phyloP scores from a whole-genome alignment of 2,797 vertebrate species.

The Babyrousa celebensis region DNA sequence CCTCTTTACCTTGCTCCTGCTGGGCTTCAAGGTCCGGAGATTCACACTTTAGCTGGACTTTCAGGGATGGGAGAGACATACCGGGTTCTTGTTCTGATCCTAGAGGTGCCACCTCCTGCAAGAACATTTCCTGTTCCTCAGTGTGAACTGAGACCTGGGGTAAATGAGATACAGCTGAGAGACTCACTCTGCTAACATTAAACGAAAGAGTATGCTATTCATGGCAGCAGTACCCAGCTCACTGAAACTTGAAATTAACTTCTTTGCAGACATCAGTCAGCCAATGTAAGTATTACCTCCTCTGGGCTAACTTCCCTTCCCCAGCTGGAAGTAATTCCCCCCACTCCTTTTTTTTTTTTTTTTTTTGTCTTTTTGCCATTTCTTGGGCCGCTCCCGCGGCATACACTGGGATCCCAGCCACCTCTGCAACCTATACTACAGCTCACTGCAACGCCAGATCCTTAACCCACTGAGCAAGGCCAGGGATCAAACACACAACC shows the following conservation, averaged over 20 bases:
- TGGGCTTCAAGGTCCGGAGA: constrained; percentile 8
- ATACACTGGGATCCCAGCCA: no score
- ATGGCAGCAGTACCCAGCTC: not conserved
- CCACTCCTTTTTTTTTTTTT: not conserved
- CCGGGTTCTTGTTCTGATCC: constrained; percentile 11
- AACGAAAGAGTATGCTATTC: not conserved
- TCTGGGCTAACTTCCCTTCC: not conserved
- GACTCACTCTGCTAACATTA: not conserved
- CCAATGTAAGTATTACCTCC: not conserved
- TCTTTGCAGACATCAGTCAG: not conserved
- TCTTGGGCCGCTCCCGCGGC: no score
- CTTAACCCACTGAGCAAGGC: no score
- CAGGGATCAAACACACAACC: no score
- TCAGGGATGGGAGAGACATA: not conserved
- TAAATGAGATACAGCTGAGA: constrained; percentile 20
- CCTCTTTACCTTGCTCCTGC: constrained; percentile 54
- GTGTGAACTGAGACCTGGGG: not conserved
- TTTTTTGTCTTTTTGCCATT: no score
- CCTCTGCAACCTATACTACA: no score
- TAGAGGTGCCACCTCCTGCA: not conserved
- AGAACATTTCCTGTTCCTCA: not conserved
- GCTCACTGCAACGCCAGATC: no score
- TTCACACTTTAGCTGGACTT: not conserved
- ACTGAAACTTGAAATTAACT: not conserved
- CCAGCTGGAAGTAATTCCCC: not conserved